These are phyloP conservation scores for Chelonia mydas DNA, from an alignment of 2,797 vertebrate genomes.

Conservation along the genomic window DNA sequence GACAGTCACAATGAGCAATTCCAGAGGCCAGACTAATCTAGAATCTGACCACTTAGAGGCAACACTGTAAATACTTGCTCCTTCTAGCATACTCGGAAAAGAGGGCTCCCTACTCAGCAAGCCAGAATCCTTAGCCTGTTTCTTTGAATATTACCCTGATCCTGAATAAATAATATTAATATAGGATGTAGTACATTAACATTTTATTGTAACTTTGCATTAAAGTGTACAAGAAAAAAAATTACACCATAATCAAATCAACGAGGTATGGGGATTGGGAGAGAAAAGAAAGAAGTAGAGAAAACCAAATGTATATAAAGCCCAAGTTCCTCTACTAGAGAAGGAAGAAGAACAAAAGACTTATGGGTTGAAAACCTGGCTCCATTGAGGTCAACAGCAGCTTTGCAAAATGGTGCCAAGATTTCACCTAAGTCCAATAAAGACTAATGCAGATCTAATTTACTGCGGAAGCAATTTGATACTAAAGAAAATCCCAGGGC, in stretches of 20 bases:
- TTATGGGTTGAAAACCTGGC: background rate
- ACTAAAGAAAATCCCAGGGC: background rate
- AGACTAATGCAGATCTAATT: background rate
- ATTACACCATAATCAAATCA: background rate
- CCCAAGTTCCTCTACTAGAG: background rate
- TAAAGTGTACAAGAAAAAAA: background rate
- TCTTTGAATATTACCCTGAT: background rate
- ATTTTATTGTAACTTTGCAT: background rate
- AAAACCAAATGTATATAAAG: background rate
- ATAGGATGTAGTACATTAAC: background rate
- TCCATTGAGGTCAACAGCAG: background rate
- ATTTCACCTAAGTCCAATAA: background rate
- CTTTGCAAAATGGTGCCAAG: background rate
- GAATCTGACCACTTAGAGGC: background rate
- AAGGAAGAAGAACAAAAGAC: background rate
- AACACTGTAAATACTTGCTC: background rate
- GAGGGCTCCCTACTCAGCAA: background rate
- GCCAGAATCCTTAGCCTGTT: background rate
- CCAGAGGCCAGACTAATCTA: background rate
- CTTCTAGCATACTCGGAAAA: background rate
- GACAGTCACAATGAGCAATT: fast-evolving
- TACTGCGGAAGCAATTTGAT: background rate
- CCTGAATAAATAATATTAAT: background rate
- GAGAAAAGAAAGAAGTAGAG: background rate
- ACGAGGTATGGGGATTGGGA: background rate